Evolutionary conservation across 2,797 vertebrate species (phyloP).

Genomic region (Sebastes aleutianus): DNA sequence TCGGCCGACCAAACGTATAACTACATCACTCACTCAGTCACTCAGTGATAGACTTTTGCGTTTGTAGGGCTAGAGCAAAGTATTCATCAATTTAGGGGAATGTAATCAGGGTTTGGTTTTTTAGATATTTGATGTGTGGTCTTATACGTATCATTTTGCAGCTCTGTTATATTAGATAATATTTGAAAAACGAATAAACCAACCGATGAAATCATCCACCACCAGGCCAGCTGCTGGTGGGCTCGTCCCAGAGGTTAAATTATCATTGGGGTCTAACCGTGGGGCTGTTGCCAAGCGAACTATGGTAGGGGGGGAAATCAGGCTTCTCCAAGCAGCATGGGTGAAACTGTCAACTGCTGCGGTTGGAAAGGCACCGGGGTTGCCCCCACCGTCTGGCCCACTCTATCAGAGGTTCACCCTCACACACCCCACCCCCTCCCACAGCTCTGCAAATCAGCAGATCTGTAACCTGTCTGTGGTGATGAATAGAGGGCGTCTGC

Average conservation of each 20-base stretch:
- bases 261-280: neutral
- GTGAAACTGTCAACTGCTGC: constrained; percentile 48
- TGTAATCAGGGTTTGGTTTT: neutral
- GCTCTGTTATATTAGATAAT: neutral
- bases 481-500: constrained; percentile 71
- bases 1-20: too few relatives aligned
- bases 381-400: constrained; percentile 47
- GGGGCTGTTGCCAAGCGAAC: neutral
- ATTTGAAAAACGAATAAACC: neutral
- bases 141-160: neutral
- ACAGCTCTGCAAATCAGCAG: constrained; percentile 53
- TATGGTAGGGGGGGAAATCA: constrained; percentile 14
- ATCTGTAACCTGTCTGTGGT: constrained; percentile 66
- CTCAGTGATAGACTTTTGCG: too few relatives aligned
- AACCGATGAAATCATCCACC: neutral
- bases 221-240: constrained; percentile 8
- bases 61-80: neutral
- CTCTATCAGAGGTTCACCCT: constrained; percentile 30
- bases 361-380: constrained; percentile 32
- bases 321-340: constrained; percentile 19
- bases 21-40: too few relatives aligned
- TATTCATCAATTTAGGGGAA: neutral
- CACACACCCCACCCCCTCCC: neutral
- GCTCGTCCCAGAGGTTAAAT: constrained; percentile 18
- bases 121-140: neutral